phyloP scores from a whole-genome alignment of 2,797 vertebrate genomes.

The Karalla daura region DNA sequence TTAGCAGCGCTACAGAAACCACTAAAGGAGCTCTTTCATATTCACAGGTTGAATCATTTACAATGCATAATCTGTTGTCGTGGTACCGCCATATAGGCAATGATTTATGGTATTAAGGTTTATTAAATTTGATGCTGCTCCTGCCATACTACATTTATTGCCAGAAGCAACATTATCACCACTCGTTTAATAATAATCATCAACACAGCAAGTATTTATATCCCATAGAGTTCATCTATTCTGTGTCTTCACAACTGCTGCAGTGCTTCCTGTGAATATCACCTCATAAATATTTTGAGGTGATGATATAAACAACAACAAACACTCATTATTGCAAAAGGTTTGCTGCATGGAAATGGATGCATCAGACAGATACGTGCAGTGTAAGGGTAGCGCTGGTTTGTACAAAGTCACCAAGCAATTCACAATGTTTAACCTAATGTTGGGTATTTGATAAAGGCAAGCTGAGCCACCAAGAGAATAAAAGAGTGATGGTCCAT shows the following conservation, averaged over 20 bases:
- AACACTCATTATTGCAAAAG: background rate
- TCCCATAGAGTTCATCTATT: conserved; percentile 7
- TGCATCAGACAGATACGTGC: background rate
- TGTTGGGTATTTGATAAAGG: background rate
- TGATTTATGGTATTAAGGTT: background rate
- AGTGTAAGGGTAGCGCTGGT: background rate
- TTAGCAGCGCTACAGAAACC: background rate
- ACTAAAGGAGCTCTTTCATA: background rate
- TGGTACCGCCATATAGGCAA: background rate
- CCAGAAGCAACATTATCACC: background rate
- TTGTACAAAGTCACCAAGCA: background rate
- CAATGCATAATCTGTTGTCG: background rate
- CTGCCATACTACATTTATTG: conserved; percentile 22
- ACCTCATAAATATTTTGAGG: background rate
- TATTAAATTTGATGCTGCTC: background rate
- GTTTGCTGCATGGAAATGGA: background rate
- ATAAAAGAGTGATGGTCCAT: background rate
- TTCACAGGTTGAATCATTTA: background rate
- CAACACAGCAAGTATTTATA: conserved; percentile 8
- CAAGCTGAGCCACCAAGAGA: background rate
- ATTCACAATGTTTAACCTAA: background rate
- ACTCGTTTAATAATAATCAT: conserved; percentile 4
- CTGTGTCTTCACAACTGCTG: background rate
- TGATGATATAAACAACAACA: background rate
- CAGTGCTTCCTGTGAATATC: background rate